Conservation (phyloP, 1,140 invertebrate species). For the Heliconius hewitsoni region DNA sequence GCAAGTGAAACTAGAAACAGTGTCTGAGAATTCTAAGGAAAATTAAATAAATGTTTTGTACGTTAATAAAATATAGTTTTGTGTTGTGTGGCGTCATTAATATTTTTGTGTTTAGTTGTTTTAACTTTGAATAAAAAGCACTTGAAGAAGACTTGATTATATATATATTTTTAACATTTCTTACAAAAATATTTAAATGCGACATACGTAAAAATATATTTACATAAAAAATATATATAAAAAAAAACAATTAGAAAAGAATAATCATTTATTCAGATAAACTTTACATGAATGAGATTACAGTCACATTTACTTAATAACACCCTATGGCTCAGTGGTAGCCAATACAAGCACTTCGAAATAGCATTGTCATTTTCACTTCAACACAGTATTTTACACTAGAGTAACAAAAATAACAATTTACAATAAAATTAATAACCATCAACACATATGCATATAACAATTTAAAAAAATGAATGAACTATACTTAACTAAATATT, state of each 20-base stretch:
- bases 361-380: background rate
- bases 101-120: background rate
- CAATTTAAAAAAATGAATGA: too few species aligned
- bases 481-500: too few species aligned
- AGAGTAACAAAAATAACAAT: too few species aligned
- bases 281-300: constrained; percentile 1
- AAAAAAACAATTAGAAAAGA: background rate
- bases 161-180: too few species aligned
- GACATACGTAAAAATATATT: background rate
- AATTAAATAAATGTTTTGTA: constrained; percentile 28
- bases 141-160: too few species aligned
- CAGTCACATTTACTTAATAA: background rate
- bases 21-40: constrained; percentile 49
- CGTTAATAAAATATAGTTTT: background rate
- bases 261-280: background rate
- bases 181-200: too few species aligned
- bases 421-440: too few species aligned
- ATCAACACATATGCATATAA: background rate
- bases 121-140: too few species aligned
- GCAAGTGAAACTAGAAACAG: constrained; percentile 44
- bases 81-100: background rate
- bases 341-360: background rate
- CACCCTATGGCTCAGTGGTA: background rate
- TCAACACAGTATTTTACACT: background rate
- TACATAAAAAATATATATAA: background rate